These are phyloP conservation scores for Acromyrmex echinatior DNA, from an alignment of 1,140 invertebrate genomes.

Conservation along the genomic window DNA sequence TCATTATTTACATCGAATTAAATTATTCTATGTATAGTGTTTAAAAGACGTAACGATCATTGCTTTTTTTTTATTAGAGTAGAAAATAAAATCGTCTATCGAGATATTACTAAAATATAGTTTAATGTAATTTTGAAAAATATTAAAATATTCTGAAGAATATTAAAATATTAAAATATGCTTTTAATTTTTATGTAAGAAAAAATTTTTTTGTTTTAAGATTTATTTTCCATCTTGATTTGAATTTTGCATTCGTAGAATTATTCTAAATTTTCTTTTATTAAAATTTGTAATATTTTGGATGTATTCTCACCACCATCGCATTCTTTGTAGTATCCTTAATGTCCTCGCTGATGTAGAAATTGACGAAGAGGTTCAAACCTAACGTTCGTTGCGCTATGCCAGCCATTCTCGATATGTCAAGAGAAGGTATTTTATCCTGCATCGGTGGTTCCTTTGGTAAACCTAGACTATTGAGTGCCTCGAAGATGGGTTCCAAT, in stretches of 20 bases:
- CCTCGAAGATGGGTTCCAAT: constrained; percentile 87
- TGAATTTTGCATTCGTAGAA: neutral
- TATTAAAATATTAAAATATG: neutral
- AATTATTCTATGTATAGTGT: neutral
- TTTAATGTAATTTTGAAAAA: constrained; percentile 5
- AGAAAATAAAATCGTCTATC: neutral
- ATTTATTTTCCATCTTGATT: neutral
- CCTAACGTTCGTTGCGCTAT: constrained; percentile 87
- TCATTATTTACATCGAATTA: neutral
- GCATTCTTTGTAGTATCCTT: constrained; percentile 89
- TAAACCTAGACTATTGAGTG: constrained; percentile 86
- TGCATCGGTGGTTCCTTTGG: constrained; percentile 85
- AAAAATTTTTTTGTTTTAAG: neutral
- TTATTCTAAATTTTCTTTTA: neutral
- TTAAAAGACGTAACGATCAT: neutral
- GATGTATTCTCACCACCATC: constrained; percentile 87
- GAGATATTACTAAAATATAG: neutral
- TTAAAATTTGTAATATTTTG: neutral
- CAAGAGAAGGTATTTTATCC: constrained; percentile 80
- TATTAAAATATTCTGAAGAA: constrained; percentile 7
- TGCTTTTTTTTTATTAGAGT: neutral
- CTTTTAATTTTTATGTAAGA: neutral
- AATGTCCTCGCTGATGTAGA: constrained; percentile 90
- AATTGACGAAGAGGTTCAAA: constrained; percentile 88
- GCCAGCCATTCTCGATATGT: constrained; percentile 87